phyloP scores from a whole-genome alignment of 2,113 vertebrate species.

The Pimephales promelas region DNA sequence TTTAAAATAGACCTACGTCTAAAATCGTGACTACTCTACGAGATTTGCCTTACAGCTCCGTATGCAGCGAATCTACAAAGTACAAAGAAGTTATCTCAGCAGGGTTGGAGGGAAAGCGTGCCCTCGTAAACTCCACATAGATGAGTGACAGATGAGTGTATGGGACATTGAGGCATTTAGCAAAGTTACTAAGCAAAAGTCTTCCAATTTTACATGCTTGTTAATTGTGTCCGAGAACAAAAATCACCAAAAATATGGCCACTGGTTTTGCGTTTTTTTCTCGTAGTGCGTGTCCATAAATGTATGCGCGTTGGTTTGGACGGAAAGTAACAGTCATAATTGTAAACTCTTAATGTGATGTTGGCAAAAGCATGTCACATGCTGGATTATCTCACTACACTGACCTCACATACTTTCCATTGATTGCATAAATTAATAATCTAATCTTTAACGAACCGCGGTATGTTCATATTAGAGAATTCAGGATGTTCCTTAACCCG shows the following conservation, averaged over 20 bases:
- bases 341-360: constrained; percentile 51
- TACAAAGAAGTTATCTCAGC: constrained; percentile 49
- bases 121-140: constrained; percentile 55
- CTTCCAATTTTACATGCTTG: not conserved
- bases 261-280: not conserved
- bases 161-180: not conserved
- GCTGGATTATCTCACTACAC: constrained; percentile 12
- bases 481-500: not conserved
- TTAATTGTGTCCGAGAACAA: constrained; percentile 7
- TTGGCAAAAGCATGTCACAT: constrained; percentile 36
- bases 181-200: constrained; percentile 11
- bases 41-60: constrained; percentile 33
- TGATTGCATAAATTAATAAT: constrained; percentile 20
- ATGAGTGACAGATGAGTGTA: constrained; percentile 35
- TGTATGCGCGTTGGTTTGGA: constrained; percentile 5
- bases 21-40: constrained; percentile 39
- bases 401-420: not conserved
- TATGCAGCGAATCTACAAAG: constrained; percentile 34
- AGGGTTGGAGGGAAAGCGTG: constrained; percentile 40
- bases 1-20: constrained; percentile 34
- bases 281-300: not conserved
- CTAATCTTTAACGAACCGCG: not conserved
- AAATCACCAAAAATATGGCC: not conserved
- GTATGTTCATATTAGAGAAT: not conserved
- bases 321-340: constrained; percentile 56